phyloP scores from a whole-genome alignment of 2,888 invertebrate genomes.

The Polydrusus tereticollis region DNA sequence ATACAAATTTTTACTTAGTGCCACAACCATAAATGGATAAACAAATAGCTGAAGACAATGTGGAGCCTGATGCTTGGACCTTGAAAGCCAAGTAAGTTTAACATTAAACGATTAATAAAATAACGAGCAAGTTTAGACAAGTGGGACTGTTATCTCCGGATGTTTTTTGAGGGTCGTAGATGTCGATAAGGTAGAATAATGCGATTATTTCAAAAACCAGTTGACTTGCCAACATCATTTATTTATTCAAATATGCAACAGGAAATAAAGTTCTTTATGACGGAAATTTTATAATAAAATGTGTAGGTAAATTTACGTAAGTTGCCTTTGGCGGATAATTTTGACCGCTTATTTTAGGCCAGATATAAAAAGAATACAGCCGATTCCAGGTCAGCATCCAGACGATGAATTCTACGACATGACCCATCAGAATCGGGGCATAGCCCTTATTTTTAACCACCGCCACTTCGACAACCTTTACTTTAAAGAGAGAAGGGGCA shows the following conservation, averaged over 20 bases:
- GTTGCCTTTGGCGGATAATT: too few relatives aligned
- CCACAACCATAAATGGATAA: background rate
- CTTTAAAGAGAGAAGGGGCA: slow-evolving; percentile 81
- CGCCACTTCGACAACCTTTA: slow-evolving; percentile 79
- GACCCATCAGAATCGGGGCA: slow-evolving; percentile 83
- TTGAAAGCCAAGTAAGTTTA: background rate
- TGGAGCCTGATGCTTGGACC: background rate
- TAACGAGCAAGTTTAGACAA: too few relatives aligned
- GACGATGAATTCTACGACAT: slow-evolving; percentile 76
- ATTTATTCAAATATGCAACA: too few relatives aligned
- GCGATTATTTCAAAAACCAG: too few relatives aligned
- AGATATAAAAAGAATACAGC: background rate
- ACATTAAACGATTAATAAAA: too few relatives aligned
- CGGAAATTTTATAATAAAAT: too few relatives aligned
- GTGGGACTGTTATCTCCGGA: too few relatives aligned
- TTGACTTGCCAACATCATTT: too few relatives aligned
- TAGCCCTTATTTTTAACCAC: slow-evolving; percentile 91
- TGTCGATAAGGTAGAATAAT: too few relatives aligned
- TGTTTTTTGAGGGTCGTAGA: too few relatives aligned
- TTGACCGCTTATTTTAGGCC: background rate
- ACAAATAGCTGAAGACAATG: background rate
- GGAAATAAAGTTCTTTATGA: too few relatives aligned
- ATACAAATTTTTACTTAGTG: background rate
- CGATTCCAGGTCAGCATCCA: slow-evolving; percentile 39
- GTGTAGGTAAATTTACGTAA: too few relatives aligned